Evolutionary conservation across 1,140 invertebrate species (phyloP).

Genomic region (Dinoponera quadriceps): DNA sequence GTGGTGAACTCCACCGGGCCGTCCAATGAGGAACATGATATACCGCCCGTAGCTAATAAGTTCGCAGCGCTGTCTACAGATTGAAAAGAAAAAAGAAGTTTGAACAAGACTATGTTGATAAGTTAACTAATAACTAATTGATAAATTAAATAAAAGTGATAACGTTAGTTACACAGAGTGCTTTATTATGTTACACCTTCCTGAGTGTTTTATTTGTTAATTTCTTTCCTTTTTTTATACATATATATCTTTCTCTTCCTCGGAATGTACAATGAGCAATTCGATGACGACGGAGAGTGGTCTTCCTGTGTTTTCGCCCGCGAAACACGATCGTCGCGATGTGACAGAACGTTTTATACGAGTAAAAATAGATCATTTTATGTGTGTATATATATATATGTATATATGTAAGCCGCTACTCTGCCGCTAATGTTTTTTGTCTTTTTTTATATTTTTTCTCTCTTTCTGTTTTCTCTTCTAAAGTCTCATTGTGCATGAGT

Average conservation of each 20-base stretch:
- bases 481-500: conserved; percentile 22
- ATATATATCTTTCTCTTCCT: conserved; percentile 39
- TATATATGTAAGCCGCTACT: conserved; percentile 32
- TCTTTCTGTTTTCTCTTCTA: too few relatives aligned
- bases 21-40: conserved; percentile 52
- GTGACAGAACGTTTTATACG: conserved; percentile 51
- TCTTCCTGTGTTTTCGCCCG: conserved; percentile 46
- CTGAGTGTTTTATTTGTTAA: conserved; percentile 29
- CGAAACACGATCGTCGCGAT: conserved; percentile 41
- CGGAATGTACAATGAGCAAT: conserved; percentile 50
- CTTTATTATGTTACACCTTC: conserved; percentile 24
- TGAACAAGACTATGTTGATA: too few relatives aligned
- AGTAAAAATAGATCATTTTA: conserved; percentile 59
- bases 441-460: conserved; percentile 21
- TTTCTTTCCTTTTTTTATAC: conserved; percentile 18
- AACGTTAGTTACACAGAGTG: background rate
- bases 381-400: conserved; percentile 25
- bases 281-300: conserved; percentile 13
- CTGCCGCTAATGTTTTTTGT: conserved; percentile 43
- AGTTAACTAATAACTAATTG: too few relatives aligned
- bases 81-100: background rate
- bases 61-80: conserved; percentile 78
- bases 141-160: conserved; percentile 21
- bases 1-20: conserved; percentile 55
- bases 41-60: conserved; percentile 78